Conservation (phyloP, 2,888 invertebrate species). For the Minunthozetes semirufus region DNA sequence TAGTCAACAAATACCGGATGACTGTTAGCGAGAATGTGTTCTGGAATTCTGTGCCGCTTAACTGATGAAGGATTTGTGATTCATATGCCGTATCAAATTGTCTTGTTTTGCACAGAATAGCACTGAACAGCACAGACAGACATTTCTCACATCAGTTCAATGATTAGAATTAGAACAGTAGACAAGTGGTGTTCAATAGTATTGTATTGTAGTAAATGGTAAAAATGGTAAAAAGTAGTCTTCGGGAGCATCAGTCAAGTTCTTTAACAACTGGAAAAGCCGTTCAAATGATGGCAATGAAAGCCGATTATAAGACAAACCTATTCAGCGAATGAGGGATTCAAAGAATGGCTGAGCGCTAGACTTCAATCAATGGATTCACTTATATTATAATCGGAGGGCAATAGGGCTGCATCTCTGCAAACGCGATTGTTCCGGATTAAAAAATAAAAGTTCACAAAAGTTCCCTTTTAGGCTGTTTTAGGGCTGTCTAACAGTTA, state of each 20-base stretch:
- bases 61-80: not conserved
- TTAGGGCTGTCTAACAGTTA: not conserved
- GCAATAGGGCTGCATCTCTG: conserved; percentile 19
- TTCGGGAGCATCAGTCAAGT: conserved; percentile 27
- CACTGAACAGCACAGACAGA: too few species aligned
- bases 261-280: conserved; percentile 28
- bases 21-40: not conserved
- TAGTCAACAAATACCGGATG: conserved; percentile 30
- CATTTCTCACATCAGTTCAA: conserved; percentile 1
- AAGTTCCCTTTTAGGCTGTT: not conserved
- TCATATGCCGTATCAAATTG: conserved; percentile 25
- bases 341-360: not conserved
- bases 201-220: too few species aligned
- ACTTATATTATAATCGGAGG: not conserved
- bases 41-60: conserved; percentile 10
- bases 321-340: conserved; percentile 23
- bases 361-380: not conserved
- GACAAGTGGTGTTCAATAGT: not conserved
- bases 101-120: conserved; percentile 24
- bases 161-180: not conserved
- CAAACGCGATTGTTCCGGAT: conserved; percentile 31
- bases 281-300: conserved; percentile 20
- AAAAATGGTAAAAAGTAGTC: too few species aligned
- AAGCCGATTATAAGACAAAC: conserved; percentile 29
- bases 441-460: conserved; percentile 15